These are phyloP conservation scores for Antheraea assamensis DNA, from an alignment of 2,888 invertebrate species.

Conservation along the genomic window DNA sequence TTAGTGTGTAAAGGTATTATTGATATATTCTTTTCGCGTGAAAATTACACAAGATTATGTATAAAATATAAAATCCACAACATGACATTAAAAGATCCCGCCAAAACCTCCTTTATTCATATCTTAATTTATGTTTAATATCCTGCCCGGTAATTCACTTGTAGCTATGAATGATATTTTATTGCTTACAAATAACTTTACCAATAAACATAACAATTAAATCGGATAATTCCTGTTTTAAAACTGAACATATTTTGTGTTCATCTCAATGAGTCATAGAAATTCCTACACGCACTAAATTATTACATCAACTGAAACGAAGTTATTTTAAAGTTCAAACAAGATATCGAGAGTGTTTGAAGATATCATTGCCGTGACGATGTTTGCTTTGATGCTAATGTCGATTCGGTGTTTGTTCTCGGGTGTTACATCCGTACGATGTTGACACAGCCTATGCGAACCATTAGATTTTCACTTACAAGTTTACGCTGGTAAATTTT, in stretches of 20 bases:
- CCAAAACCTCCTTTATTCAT: too few species aligned
- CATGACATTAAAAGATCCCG: too few species aligned
- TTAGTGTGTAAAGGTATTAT: too few species aligned
- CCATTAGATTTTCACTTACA: background rate
- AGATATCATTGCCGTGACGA: conserved; percentile 1
- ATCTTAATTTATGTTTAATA: too few species aligned
- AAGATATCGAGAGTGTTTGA: background rate
- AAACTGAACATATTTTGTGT: background rate
- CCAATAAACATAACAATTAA: background rate
- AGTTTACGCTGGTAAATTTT: background rate
- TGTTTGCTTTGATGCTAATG: background rate
- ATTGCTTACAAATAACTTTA: background rate
- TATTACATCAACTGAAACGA: background rate
- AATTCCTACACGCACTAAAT: background rate
- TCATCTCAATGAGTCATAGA: background rate
- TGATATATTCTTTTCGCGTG: too few species aligned
- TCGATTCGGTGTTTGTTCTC: background rate
- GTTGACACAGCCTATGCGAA: background rate
- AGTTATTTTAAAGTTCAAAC: background rate
- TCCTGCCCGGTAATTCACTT: too few species aligned
- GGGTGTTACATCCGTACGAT: background rate
- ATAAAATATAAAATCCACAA: too few species aligned
- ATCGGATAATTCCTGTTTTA: background rate
- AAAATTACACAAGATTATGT: too few species aligned
- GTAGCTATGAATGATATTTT: too few species aligned